Percentiles rank a stretch among this genome's conserved stretches.
phyloP scores from a whole-genome alignment of 2,797 vertebrate species.

The Cottoperca gobio region DNA sequence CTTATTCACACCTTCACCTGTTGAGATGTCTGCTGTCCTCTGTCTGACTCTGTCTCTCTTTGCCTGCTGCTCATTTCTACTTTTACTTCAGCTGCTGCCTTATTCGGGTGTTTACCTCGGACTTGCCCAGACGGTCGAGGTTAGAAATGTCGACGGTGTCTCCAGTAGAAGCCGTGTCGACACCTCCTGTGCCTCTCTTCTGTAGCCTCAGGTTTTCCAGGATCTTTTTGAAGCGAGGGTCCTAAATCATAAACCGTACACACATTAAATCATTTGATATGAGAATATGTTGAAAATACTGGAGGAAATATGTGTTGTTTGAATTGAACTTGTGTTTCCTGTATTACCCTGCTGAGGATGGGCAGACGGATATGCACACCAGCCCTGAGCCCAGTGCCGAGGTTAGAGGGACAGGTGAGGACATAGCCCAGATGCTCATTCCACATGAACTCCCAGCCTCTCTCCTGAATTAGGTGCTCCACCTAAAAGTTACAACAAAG shows the following conservation, averaged over 20 bases:
- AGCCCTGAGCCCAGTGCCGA: conserved; percentile 92
- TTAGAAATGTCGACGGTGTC: conserved; percentile 92
- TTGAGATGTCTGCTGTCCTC: conserved; percentile 33
- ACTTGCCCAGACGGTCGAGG: conserved; percentile 91
- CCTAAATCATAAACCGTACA: conserved; percentile 75
- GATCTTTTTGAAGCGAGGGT: conserved; percentile 91
- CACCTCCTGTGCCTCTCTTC: conserved; percentile 93
- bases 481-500: conserved; percentile 79
- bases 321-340: background rate
- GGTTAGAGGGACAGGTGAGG: conserved; percentile 93
- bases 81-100: conserved; percentile 44
- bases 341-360: conserved; percentile 88
- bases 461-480: conserved; percentile 90
- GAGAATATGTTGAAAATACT: background rate
- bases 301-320: background rate
- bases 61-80: conserved; percentile 41
- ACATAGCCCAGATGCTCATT: conserved; percentile 92
- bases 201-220: conserved; percentile 93
- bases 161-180: conserved; percentile 91
- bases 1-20: conserved; percentile 50
- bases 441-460: conserved; percentile 98
- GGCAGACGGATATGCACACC: conserved; percentile 92
- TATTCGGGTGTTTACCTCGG: conserved; percentile 86
- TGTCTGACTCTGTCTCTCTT: conserved; percentile 26
- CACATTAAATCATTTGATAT: background rate